A percentile compares a stretch with the other conserved stretches of the same genome.
Evolutionary conservation across 1,140 invertebrate genomes (phyloP).

Genomic region (Periplaneta americana): DNA sequence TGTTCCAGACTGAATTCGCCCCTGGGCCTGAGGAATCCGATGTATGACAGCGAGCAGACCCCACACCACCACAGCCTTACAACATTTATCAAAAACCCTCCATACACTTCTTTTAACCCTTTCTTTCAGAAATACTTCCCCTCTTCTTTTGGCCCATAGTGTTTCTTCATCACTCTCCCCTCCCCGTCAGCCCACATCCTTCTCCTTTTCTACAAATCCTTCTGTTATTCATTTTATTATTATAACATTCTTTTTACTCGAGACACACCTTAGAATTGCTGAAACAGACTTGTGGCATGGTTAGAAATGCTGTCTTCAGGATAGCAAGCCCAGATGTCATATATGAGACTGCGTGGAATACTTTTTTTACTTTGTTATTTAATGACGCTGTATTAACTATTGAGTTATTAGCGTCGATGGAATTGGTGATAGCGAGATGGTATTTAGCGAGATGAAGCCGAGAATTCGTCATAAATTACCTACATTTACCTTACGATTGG

Average conservation of each 20-base stretch:
- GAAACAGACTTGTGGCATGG: no score
- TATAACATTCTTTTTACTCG: neutral
- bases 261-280: neutral
- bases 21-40: neutral
- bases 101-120: neutral
- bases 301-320: no score
- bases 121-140: neutral
- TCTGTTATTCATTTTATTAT: neutral
- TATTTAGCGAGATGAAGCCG: no score
- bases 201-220: neutral
- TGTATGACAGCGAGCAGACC: neutral
- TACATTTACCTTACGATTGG: no score
- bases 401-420: no score
- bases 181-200: no score
- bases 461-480: no score
- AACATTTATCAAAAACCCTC: neutral
- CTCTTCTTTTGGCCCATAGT: neutral
- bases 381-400: no score
- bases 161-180: neutral
- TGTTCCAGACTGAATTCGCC: neutral
- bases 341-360: no score
- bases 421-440: no score
- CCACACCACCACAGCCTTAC: neutral
- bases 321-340: no score
- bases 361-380: no score